Percentiles rank a stretch among this genome's conserved stretches.
Evolutionary conservation across 1,140 invertebrate species (phyloP).

Genomic region (Pseudachorutes palmiensis): DNA sequence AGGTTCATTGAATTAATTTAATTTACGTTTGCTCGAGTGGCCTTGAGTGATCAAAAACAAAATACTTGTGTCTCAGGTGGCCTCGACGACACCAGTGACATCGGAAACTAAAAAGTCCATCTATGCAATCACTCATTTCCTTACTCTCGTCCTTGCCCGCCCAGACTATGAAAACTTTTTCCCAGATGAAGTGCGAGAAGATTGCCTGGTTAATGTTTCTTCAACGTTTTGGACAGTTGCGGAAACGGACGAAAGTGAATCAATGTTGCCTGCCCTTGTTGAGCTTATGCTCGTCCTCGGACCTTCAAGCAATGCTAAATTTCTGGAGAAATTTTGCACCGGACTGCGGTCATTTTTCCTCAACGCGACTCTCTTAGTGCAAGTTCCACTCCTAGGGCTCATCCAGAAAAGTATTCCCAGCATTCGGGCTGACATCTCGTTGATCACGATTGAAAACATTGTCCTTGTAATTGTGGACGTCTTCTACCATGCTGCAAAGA

Average conservation of each 20-base stretch:
- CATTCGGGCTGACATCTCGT: background rate
- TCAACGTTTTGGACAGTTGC: slow-evolving; percentile 36
- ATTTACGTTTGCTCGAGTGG: background rate
- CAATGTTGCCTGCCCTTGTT: background rate
- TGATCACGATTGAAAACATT: background rate
- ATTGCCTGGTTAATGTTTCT: slow-evolving; percentile 22
- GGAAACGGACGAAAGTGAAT: slow-evolving; percentile 20
- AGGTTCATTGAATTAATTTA: background rate
- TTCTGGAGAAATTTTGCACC: background rate
- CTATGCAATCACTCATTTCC: slow-evolving; percentile 28
- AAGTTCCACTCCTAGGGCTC: background rate
- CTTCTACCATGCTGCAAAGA: background rate
- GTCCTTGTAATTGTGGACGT: background rate
- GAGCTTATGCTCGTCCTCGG: slow-evolving; percentile 9
- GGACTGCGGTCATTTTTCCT: background rate
- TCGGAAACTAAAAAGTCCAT: slow-evolving; percentile 17
- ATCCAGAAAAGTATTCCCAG: background rate
- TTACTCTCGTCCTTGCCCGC: slow-evolving; percentile 19
- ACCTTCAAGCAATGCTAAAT: background rate
- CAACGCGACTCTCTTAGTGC: background rate
- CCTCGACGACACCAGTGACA: background rate
- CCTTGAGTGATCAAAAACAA: background rate
- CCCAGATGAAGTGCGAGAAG: slow-evolving; percentile 14
- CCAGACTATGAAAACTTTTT: slow-evolving; percentile 7
- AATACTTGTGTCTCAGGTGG: background rate